Conservation (phyloP, 2,113 vertebrate species). For the Percina caprodes region DNA sequence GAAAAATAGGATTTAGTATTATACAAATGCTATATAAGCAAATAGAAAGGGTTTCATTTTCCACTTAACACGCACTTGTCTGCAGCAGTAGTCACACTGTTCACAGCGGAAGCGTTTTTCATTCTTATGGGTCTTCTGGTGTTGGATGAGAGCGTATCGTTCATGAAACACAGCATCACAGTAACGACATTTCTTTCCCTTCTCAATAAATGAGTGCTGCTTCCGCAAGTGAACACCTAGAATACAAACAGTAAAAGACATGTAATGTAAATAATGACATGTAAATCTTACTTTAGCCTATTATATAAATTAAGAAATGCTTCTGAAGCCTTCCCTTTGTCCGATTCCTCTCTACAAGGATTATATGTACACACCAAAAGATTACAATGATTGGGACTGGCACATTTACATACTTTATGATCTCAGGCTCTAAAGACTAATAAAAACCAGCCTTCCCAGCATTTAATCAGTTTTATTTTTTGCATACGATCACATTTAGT, state of each 20-base stretch:
- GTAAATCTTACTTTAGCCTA: not conserved
- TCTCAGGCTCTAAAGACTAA: too few species aligned
- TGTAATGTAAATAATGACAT: too few species aligned
- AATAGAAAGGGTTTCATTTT: not conserved
- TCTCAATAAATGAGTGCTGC: constrained; percentile 98
- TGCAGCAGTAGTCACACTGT: constrained; percentile 97
- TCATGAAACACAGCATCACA: constrained; percentile 98
- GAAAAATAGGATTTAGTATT: not conserved
- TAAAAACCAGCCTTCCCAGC: not conserved
- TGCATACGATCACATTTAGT: not conserved
- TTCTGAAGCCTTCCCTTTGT: not conserved
- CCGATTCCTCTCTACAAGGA: too few species aligned
- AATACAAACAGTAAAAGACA: not conserved
- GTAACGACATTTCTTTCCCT: constrained; percentile 98
- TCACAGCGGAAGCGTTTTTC: constrained; percentile 99
- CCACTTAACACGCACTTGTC: constrained; percentile 86
- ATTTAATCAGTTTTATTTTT: not conserved
- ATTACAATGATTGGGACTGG: not conserved
- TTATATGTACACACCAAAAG: too few species aligned
- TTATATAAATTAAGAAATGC: not conserved
- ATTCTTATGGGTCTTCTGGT: constrained; percentile 99
- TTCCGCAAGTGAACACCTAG: constrained; percentile 96
- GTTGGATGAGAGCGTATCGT: constrained; percentile 97
- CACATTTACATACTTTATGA: too few species aligned
- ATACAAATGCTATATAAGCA: too few species aligned